A percentile compares a stretch with the other conserved stretches of the same genome.
phyloP scores from a whole-genome alignment of 2,888 invertebrate species.

The Axea sp. region DNA sequence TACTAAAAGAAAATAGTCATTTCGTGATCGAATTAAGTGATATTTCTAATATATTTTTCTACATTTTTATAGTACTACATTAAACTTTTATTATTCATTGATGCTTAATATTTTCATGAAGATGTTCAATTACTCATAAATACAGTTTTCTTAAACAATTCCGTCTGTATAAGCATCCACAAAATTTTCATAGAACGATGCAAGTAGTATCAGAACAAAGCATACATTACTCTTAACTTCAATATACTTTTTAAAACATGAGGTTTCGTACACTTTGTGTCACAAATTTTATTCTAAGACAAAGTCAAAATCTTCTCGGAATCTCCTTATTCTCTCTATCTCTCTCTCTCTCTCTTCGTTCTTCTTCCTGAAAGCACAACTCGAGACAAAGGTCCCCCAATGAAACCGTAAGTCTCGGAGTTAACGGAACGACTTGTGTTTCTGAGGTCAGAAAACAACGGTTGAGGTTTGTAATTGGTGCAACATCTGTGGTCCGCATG shows the following conservation, averaged over 20 bases:
- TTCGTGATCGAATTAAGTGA: too few relatives aligned
- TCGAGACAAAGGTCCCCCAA: slow-evolving; percentile 83
- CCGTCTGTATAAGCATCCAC: too few relatives aligned
- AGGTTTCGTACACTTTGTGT: slow-evolving; percentile 28
- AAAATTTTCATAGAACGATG: too few relatives aligned
- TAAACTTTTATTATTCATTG: too few relatives aligned
- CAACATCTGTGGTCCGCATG: slow-evolving; percentile 78
- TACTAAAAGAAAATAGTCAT: too few relatives aligned
- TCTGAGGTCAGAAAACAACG: slow-evolving; percentile 63
- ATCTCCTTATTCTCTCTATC: slow-evolving; percentile 31
- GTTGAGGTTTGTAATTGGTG: slow-evolving; percentile 78
- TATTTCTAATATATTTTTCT: too few relatives aligned
- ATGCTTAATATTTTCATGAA: too few relatives aligned
- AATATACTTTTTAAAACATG: slow-evolving; percentile 18
- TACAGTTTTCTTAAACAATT: too few relatives aligned
- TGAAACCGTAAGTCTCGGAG: slow-evolving; percentile 77
- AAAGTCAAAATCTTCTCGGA: slow-evolving; percentile 56
- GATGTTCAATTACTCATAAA: too few relatives aligned
- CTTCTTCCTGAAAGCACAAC: slow-evolving; percentile 17
- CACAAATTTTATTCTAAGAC: slow-evolving; percentile 58
- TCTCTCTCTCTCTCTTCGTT: too few relatives aligned
- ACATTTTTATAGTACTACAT: too few relatives aligned
- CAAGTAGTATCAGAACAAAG: too few relatives aligned
- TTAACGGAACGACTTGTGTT: slow-evolving; percentile 66
- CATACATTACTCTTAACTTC: slow-evolving; percentile 26